Conservation (phyloP, 2,888 invertebrate species). For the Dilophus febrilis region DNA sequence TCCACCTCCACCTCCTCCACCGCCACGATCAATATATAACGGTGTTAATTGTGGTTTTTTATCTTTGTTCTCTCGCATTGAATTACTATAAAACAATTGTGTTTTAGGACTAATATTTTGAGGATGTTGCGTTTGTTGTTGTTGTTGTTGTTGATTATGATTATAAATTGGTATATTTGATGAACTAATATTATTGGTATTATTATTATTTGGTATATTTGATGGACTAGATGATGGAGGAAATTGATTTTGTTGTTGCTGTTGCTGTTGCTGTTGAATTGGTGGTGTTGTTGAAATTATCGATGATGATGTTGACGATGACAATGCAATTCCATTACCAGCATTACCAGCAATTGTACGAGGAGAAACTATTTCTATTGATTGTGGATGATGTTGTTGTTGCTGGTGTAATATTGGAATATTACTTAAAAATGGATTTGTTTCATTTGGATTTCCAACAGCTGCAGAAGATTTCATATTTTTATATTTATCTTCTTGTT, state of each 20-base stretch:
- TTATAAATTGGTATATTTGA: conserved; percentile 1
- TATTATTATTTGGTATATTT: neutral
- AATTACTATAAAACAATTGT: conserved; percentile 9
- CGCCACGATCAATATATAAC: conserved; percentile 4
- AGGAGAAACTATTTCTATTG: conserved; percentile 1
- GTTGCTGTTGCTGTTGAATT: neutral
- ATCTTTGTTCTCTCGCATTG: no score
- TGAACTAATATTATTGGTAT: neutral
- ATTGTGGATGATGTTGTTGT: conserved; percentile 1
- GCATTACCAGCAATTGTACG: neutral
- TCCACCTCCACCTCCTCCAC: no score
- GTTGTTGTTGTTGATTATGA: conserved; percentile 14
- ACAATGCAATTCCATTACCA: neutral
- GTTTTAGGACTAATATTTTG: conserved; percentile 6
- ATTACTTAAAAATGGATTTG: conserved; percentile 26
- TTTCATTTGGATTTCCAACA: conserved; percentile 11
- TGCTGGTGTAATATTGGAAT: conserved; percentile 14
- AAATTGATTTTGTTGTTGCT: neutral
- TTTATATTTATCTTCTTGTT: conserved; percentile 28
- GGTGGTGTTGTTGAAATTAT: neutral
- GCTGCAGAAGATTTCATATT: neutral
- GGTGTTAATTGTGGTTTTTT: conserved; percentile 12
- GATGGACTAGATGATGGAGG: neutral
- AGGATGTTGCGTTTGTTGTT: conserved; percentile 6
- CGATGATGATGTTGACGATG: conserved; percentile 1